These are phyloP conservation scores for Tigriopus californicus DNA, from an alignment of 2,888 invertebrate species.

Conservation along the genomic window DNA sequence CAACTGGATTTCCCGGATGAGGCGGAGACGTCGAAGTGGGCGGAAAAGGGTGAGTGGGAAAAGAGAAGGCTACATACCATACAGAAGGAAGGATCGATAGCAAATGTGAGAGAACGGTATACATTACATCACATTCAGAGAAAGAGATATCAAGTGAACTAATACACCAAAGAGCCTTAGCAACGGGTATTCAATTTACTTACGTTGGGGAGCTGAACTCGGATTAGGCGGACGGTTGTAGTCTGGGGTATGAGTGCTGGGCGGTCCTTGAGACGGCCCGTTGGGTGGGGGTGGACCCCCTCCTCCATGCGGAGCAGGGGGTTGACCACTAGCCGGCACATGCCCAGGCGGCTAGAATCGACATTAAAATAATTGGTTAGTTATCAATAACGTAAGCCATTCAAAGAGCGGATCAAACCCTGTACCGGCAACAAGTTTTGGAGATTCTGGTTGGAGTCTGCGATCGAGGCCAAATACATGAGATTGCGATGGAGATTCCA, in stretches of 20 bases:
- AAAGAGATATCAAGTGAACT: no score
- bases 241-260: not conserved
- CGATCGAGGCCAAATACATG: conserved; percentile 82
- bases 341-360: conserved; percentile 21
- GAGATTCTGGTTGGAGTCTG: conserved; percentile 88
- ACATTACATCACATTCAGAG: no score
- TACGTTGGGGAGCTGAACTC: not conserved
- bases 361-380: not conserved
- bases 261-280: conserved; percentile 19
- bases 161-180: no score
- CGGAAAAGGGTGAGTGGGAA: no score
- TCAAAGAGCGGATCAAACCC: no score
- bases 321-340: conserved; percentile 31
- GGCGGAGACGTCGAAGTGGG: no score
- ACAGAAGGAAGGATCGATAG: no score
- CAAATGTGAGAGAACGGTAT: no score
- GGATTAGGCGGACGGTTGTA: conserved; percentile 3
- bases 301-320: conserved; percentile 35
- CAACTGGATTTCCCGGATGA: no score
- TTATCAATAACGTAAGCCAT: not conserved
- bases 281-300: conserved; percentile 24
- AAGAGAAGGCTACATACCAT: no score
- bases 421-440: conserved; percentile 70
- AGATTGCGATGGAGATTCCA: conserved; percentile 85
- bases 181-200: no score